Percentiles rank a stretch among this genome's conserved stretches.
phyloP scores from a whole-genome alignment of 1,140 invertebrate genomes.

The Drosophila bocqueti region DNA sequence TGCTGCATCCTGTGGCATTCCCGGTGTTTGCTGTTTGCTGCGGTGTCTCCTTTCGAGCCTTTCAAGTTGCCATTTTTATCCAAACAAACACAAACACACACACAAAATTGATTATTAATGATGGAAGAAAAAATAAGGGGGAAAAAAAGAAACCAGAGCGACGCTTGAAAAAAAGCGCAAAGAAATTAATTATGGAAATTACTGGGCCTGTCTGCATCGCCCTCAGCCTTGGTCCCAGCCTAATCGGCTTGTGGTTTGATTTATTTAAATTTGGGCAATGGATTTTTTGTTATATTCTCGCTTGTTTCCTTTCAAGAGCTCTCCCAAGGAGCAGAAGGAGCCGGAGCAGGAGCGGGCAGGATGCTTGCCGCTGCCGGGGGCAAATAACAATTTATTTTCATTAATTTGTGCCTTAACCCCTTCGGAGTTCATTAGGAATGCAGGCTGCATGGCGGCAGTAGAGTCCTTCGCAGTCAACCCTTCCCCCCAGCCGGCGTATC shows the following conservation, averaged over 20 bases:
- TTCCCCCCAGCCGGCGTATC: constrained; percentile 30
- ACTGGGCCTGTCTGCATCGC: constrained; percentile 56
- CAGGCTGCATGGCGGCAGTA: constrained; percentile 51
- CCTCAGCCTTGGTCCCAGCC: neutral
- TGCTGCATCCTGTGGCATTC: constrained; percentile 17
- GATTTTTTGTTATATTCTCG: constrained; percentile 23
- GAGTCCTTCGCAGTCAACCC: constrained; percentile 49
- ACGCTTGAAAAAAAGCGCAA: constrained; percentile 49
- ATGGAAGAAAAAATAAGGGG: constrained; percentile 11
- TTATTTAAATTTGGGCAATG: constrained; percentile 68
- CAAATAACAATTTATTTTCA: constrained; percentile 85
- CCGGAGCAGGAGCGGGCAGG: constrained; percentile 1
- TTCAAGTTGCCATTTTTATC: constrained; percentile 23
- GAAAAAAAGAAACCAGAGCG: constrained; percentile 2
- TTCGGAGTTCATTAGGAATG: constrained; percentile 76
- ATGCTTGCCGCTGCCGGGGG: constrained; percentile 34
- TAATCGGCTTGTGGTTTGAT: constrained; percentile 80
- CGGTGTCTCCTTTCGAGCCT: constrained; percentile 22
- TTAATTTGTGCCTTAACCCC: constrained; percentile 84
- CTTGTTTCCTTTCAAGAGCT: constrained; percentile 4
- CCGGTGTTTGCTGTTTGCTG: constrained; percentile 14
- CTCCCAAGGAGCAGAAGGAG: constrained; percentile 9
- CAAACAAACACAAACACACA: constrained; percentile 17
- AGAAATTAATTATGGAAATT: constrained; percentile 85
- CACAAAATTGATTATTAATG: constrained; percentile 50